A percentile compares a stretch with the other conserved stretches of the same genome.
phyloP scores from a whole-genome alignment of 2,888 invertebrate genomes.

The Lasioglossum malachurum region DNA sequence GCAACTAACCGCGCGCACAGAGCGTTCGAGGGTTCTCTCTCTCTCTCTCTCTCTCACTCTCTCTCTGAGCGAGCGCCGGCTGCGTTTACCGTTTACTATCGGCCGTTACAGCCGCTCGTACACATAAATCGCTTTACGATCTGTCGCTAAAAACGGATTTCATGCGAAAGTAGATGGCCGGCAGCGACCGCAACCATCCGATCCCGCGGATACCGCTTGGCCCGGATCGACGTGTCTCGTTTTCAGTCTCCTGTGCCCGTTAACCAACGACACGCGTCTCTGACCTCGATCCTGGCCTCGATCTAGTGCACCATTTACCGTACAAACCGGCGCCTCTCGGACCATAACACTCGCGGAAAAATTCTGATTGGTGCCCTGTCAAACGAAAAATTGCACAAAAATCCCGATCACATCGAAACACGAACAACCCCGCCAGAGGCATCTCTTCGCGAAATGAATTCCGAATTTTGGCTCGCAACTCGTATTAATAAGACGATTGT shows the following conservation, averaged over 20 bases:
- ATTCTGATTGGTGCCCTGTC: neutral
- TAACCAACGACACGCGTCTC: slow-evolving; percentile 3
- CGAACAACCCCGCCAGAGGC: neutral
- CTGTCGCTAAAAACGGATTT: slow-evolving; percentile 84
- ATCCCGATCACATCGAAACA: neutral
- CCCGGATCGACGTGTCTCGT: neutral
- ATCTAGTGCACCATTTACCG: neutral
- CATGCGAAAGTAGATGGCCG: slow-evolving; percentile 79
- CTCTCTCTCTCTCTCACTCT: neutral
- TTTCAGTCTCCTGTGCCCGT: slow-evolving; percentile 8
- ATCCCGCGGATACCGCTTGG: slow-evolving; percentile 11
- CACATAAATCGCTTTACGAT: slow-evolving; percentile 84
- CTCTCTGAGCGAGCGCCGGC: slow-evolving; percentile 57
- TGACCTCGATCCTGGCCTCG: neutral
- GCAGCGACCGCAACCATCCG: slow-evolving; percentile 52
- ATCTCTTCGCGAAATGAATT: neutral
- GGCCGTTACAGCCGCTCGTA: slow-evolving; percentile 81
- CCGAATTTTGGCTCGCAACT: neutral
- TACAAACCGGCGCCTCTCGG: neutral
- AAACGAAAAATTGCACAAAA: neutral
- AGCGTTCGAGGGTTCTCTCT: slow-evolving; percentile 50
- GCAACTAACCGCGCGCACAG: slow-evolving; percentile 78
- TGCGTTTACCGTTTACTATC: slow-evolving; percentile 82
- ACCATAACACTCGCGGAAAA: neutral
- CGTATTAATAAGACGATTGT: neutral